Base-by-base conservation (phyloP, 2,113 vertebrate genomes). In the Heterotis niloticus region DNA sequence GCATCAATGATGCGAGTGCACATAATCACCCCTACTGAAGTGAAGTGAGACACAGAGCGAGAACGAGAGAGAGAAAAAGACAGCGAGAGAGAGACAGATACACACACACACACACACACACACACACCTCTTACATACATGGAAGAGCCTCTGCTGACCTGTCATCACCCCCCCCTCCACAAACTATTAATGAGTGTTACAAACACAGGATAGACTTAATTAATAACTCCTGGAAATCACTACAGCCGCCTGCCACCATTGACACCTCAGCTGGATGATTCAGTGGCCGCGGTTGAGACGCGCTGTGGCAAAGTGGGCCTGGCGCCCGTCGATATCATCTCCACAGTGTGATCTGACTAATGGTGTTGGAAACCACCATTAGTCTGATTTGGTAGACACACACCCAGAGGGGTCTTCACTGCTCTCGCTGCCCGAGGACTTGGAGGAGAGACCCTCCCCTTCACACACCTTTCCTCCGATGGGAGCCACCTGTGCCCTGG, bases 141-240 rank as follows among this genome's bases (percentile, higher is more conserved):
- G 1, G 59, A 14, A 14, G 11, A 2, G 59, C 59, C 59, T 7
- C 34, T 14, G 10, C 10, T 11, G 59, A 17, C 59, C n/a, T n/a
- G 52, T 59, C 20, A 51, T 10, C 26, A 51, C 18, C 52, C 14
- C 54, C 12, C 0, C n/a, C 23, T 5, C 71, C 12, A 74, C 71
- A 74, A 56, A 72, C 52, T n/a, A 10, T n/a, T 51, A 56, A 26
- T 17, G 54, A 23, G 14, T 57, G 51, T 59, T 62, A 20, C 2
- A 62, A 62, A 20, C 59, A 62, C 14, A 26, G 26, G 23, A 18
- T 4, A 59, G 13, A 13, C 12, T 26, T 26, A 51, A 59, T 23
- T 73, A 54, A 74, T 51, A 74, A 74, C n/a, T 52, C 71, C 20
- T 28, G 7, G 52, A 26, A 74, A 54, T 74, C 71, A 28, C 23